Conservation (phyloP, 2,797 vertebrate species). For the Alca torda region DNA sequence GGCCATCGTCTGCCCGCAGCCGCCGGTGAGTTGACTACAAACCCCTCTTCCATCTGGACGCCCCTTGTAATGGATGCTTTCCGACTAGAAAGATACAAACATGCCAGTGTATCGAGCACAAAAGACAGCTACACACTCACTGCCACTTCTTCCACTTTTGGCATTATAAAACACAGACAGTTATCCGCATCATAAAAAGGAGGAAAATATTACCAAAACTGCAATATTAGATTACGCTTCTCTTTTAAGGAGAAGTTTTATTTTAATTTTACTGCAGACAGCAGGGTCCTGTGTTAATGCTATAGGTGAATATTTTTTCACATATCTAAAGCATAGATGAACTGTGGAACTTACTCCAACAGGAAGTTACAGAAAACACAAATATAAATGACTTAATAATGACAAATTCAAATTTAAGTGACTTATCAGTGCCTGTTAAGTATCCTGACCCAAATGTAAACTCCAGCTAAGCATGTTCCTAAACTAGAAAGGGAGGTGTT, state of each 20-base stretch:
- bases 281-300: not conserved
- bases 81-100: not conserved
- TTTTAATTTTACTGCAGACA: not conserved
- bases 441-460: not conserved
- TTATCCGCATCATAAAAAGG: not conserved
- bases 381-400: not conserved
- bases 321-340: not conserved
- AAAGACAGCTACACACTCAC: not conserved
- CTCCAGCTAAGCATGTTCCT: not conserved
- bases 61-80: not conserved
- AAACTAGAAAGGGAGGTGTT: not conserved
- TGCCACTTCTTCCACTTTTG: not conserved
- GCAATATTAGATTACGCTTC: not conserved
- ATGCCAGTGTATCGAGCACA: not conserved
- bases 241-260: not conserved
- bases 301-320: not conserved
- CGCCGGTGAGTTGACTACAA: rapidly evolving
- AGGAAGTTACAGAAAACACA: not conserved
- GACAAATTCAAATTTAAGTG: not conserved
- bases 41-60: not conserved
- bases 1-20: not conserved
- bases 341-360: not conserved
- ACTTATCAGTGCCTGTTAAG: not conserved
- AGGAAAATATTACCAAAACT: not conserved
- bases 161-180: not conserved